phyloP scores from a whole-genome alignment of 2,888 invertebrate genomes.

The Rotaria socialis region DNA sequence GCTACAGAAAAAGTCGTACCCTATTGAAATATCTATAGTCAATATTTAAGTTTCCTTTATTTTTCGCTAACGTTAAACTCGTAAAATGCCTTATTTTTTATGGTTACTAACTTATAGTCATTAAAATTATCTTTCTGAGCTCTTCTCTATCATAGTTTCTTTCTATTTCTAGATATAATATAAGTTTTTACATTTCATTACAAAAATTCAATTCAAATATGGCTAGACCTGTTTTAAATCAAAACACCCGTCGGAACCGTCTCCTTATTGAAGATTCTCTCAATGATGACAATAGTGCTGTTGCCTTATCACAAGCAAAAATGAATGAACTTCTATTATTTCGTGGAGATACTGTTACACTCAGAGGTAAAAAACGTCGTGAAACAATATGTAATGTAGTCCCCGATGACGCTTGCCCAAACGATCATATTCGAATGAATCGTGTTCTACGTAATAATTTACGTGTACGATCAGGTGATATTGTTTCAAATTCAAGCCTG shows the following conservation, averaged over 20 bases:
- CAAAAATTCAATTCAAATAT: too few species aligned
- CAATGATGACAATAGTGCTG: constrained; percentile 98
- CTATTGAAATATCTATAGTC: too few species aligned
- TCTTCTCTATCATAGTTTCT: too few species aligned
- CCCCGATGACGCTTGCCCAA: constrained; percentile 42
- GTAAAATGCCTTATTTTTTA: too few species aligned
- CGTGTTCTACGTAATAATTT: background rate
- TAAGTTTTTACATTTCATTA: too few species aligned
- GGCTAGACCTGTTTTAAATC: too few species aligned
- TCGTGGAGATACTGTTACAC: constrained; percentile 40
- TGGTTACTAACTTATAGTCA: too few species aligned
- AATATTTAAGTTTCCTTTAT: too few species aligned
- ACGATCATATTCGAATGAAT: constrained; percentile 47
- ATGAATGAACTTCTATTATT: constrained; percentile 45
- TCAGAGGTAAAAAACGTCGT: constrained; percentile 36
- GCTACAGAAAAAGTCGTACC: too few species aligned
- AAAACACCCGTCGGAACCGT: constrained; percentile 77
- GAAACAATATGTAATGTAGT: constrained; percentile 47
- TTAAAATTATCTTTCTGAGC: too few species aligned
- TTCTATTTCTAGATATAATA: too few species aligned
- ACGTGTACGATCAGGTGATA: constrained; percentile 42
- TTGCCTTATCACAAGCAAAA: constrained; percentile 66
- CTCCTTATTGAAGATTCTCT: constrained; percentile 94
- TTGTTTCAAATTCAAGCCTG: constrained; percentile 58
- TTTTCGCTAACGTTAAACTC: too few species aligned